phyloP scores from a whole-genome alignment of 2,888 invertebrate genomes.

The Frankliniella fusca region DNA sequence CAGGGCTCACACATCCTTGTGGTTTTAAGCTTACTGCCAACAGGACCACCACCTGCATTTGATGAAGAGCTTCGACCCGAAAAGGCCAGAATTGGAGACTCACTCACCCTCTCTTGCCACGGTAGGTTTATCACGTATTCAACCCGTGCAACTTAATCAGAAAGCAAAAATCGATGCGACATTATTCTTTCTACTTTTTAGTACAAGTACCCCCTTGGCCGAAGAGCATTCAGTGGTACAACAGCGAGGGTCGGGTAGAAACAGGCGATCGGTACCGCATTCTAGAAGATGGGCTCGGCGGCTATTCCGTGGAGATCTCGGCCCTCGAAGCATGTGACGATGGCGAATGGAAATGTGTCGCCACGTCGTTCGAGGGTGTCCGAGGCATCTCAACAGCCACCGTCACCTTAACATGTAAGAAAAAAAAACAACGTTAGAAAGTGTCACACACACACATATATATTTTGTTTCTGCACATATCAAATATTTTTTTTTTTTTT shows the following conservation, averaged over 20 bases:
- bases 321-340: conserved; percentile 75
- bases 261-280: conserved; percentile 63
- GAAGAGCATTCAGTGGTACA: conserved; percentile 76
- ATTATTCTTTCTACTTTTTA: conserved; percentile 42
- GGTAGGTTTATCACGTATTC: conserved; percentile 49
- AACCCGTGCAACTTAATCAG: neutral
- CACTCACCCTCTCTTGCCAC: conserved; percentile 68
- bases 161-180: neutral
- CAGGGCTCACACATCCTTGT: too few relatives aligned
- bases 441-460: too few relatives aligned
- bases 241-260: conserved; percentile 71
- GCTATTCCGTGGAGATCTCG: conserved; percentile 70
- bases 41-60: conserved; percentile 74
- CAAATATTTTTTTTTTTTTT: conserved; percentile 31
- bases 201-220: conserved; percentile 84
- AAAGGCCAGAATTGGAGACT: conserved; percentile 73
- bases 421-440: neutral
- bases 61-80: conserved; percentile 68
- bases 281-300: conserved; percentile 77
- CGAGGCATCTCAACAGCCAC: conserved; percentile 70
- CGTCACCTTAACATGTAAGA: conserved; percentile 73
- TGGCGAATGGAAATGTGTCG: conserved; percentile 87
- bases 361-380: conserved; percentile 68
- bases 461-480: neutral
- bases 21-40: conserved; percentile 50